A percentile compares a stretch with the other conserved stretches of the same genome.
Conservation (phyloP, 2,888 invertebrate genomes). For the Heliconius ethilla region DNA sequence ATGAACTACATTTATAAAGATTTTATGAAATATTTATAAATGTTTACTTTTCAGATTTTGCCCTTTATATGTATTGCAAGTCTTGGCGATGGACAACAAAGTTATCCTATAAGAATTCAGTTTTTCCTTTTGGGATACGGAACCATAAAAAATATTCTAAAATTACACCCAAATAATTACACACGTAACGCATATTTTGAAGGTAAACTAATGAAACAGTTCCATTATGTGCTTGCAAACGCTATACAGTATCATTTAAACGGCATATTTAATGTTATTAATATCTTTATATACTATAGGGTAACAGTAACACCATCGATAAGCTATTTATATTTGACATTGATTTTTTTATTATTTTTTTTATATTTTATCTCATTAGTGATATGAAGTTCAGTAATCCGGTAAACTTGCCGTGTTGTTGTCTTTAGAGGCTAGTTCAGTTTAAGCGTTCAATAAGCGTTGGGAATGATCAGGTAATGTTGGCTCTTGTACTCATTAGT, state of each 20-base stretch:
- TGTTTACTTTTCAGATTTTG: too few species aligned
- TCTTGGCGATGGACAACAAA: too few species aligned
- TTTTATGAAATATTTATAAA: too few species aligned
- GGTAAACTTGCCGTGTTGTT: conserved; percentile 49
- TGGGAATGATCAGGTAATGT: not conserved
- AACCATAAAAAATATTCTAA: not conserved
- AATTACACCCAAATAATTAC: not conserved
- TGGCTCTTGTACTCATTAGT: conserved; percentile 5
- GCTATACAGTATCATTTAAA: conserved; percentile 2
- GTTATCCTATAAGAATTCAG: too few species aligned
- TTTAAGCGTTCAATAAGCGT: not conserved
- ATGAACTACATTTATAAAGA: too few species aligned
- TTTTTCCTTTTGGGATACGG: too few species aligned
- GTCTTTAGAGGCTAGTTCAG: conserved; percentile 18
- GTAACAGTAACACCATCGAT: conserved; percentile 29
- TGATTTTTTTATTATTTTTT: conserved; percentile 47
- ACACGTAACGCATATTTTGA: not conserved
- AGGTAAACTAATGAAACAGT: not conserved
- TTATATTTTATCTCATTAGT: conserved; percentile 42
- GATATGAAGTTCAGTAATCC: conserved; percentile 47
- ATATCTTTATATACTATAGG: conserved; percentile 24
- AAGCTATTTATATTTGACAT: conserved; percentile 40
- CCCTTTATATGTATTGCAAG: too few species aligned
- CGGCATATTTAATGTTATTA: conserved; percentile 9
- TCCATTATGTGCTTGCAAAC: conserved; percentile 25